These are phyloP conservation scores for Thinocorus orbignyianus DNA, from an alignment of 2,113 vertebrate genomes.

Conservation along the genomic window DNA sequence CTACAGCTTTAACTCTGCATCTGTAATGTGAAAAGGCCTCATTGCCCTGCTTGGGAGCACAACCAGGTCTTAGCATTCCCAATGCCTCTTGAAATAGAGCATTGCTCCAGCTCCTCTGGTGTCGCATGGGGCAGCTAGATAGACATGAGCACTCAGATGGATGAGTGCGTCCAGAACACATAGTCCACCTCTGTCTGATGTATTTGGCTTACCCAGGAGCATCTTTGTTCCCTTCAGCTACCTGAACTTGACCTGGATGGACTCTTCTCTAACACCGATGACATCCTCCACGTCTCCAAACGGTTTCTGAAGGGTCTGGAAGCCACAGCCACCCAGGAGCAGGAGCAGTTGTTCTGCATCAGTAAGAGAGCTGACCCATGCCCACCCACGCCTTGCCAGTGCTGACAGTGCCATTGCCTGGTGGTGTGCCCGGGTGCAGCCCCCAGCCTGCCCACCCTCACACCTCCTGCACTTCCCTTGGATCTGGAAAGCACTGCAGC, in stretches of 20 bases:
- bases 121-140: not conserved
- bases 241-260: conserved; percentile 82
- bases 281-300: conserved; percentile 82
- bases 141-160: not conserved
- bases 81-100: not conserved
- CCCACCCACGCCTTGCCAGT: not conserved
- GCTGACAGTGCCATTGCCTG: not conserved
- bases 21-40: not conserved
- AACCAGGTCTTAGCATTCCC: not conserved
- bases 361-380: conserved; percentile 69
- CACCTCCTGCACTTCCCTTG: not conserved
- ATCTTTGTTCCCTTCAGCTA: conserved; percentile 75
- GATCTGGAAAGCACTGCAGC: not conserved
- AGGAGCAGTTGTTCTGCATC: conserved; percentile 77
- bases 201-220: not conserved
- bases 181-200: accelerated
- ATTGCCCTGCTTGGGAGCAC: accelerated
- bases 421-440: not conserved
- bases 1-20: not conserved
- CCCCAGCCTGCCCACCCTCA: not conserved
- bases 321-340: conserved; percentile 63
- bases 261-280: conserved; percentile 87
- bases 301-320: conserved; percentile 83
- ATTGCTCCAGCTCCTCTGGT: not conserved
- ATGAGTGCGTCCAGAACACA: not conserved